phyloP scores from a whole-genome alignment of 2,888 invertebrate genomes.

The Ichneumoninae sp. region DNA sequence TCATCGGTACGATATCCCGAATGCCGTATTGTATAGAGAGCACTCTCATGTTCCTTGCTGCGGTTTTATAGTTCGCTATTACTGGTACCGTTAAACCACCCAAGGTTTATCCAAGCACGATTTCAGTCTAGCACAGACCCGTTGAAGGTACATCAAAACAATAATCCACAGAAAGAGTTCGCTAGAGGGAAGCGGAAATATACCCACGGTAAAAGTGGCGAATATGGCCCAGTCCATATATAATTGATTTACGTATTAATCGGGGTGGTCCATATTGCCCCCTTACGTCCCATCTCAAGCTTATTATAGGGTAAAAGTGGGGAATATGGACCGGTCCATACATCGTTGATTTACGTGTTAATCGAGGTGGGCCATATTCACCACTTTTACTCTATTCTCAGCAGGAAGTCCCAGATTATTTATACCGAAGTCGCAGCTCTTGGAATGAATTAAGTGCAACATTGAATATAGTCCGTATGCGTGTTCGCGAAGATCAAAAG shows the following conservation, averaged over 20 bases:
- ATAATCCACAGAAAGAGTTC: neutral
- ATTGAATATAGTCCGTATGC: conserved; percentile 3
- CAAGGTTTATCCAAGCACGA: conserved; percentile 4
- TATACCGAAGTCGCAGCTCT: neutral
- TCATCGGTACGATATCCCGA: conserved; percentile 4
- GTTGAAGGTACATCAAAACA: neutral
- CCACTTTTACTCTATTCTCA: too few relatives aligned
- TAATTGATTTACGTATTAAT: neutral
- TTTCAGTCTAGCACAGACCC: neutral
- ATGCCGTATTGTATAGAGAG: neutral
- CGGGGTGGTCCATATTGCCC: neutral
- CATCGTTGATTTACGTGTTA: too few relatives aligned
- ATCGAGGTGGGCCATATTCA: too few relatives aligned
- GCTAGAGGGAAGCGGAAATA: neutral
- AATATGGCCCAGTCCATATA: neutral
- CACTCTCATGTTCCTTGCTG: neutral
- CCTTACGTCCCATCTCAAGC: neutral
- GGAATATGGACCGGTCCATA: too few relatives aligned
- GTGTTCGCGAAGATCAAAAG: conserved; percentile 30
- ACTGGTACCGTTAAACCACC: neutral
- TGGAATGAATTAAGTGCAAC: neutral
- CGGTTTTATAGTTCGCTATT: neutral
- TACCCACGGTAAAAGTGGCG: neutral
- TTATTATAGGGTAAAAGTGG: too few relatives aligned
- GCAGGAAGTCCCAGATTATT: neutral